These are phyloP conservation scores for Trichogramma dendrolimi DNA, from an alignment of 2,888 invertebrate genomes.

Conservation along the genomic window DNA sequence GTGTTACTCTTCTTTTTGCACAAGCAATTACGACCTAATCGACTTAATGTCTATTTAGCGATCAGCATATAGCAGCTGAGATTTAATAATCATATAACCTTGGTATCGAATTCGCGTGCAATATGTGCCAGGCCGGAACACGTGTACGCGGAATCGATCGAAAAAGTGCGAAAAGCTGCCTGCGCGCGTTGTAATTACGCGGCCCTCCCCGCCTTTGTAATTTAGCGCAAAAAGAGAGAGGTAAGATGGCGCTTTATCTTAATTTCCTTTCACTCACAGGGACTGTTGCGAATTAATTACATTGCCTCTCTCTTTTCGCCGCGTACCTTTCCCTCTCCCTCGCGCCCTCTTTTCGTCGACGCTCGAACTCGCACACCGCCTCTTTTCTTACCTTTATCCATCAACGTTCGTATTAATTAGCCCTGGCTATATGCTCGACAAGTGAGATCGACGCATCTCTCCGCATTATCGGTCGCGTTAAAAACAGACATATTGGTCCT, in stretches of 20 bases:
- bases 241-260: slow-evolving; percentile 4
- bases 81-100: slow-evolving; percentile 45
- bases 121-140: not conserved
- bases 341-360: too few species aligned
- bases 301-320: too few species aligned
- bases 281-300: slow-evolving; percentile 11
- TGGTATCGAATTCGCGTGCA: slow-evolving; percentile 10
- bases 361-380: too few species aligned
- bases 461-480: too few species aligned
- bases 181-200: not conserved
- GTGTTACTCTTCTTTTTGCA: too few species aligned
- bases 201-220: not conserved
- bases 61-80: slow-evolving; percentile 42
- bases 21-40: slow-evolving; percentile 46
- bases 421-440: too few species aligned
- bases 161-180: slow-evolving; percentile 2
- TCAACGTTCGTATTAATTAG: too few species aligned
- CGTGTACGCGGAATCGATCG: slow-evolving; percentile 3
- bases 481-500: too few species aligned
- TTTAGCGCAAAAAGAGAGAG: slow-evolving; percentile 17
- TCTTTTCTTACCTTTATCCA: too few species aligned
- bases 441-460: too few species aligned
- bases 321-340: too few species aligned
- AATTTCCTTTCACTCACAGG: slow-evolving; percentile 2
- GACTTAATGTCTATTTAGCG: slow-evolving; percentile 47